Percentiles rank a stretch among this genome's conserved stretches.
phyloP scores from a whole-genome alignment of 2,113 vertebrate species.

The Callionymus lyra region DNA sequence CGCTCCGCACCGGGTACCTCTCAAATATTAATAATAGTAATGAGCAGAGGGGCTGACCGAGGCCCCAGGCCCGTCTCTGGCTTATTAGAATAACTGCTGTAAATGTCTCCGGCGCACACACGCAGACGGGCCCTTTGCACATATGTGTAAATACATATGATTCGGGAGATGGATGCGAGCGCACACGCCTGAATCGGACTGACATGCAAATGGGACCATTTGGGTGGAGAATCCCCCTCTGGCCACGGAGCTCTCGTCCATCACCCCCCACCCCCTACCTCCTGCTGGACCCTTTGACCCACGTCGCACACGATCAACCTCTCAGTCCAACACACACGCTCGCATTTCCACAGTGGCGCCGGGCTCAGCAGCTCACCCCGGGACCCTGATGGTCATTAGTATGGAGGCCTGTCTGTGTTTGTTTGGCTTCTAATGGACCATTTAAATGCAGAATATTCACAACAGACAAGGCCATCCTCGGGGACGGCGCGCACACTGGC shows the following conservation, averaged over 20 bases:
- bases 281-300: slow-evolving; percentile 43
- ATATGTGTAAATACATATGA: slow-evolving; percentile 37
- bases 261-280: slow-evolving; percentile 20
- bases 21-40: slow-evolving; percentile 65
- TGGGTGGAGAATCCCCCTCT: slow-evolving; percentile 47
- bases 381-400: slow-evolving; percentile 59
- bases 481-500: slow-evolving; percentile 45
- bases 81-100: slow-evolving; percentile 59
- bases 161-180: slow-evolving; percentile 22
- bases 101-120: slow-evolving; percentile 17
- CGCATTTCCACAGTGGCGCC: slow-evolving; percentile 15
- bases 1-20: slow-evolving; percentile 42
- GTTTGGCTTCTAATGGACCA: slow-evolving; percentile 66
- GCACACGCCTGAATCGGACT: slow-evolving; percentile 35
- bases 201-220: slow-evolving; percentile 56
- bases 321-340: slow-evolving; percentile 29
- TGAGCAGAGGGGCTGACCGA: slow-evolving; percentile 54
- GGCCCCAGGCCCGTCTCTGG: slow-evolving; percentile 35
- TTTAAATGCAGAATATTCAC: slow-evolving; percentile 70
- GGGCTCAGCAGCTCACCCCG: slow-evolving; percentile 48
- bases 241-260: slow-evolving; percentile 47
- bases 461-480: slow-evolving; percentile 55
- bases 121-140: slow-evolving; percentile 38
- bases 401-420: slow-evolving; percentile 62
- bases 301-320: slow-evolving; percentile 59